A percentile compares a stretch with the other conserved stretches of the same genome.
Evolutionary conservation across 2,113 vertebrate genomes (phyloP).

Genomic region (Phalacrocorax brasilianus): DNA sequence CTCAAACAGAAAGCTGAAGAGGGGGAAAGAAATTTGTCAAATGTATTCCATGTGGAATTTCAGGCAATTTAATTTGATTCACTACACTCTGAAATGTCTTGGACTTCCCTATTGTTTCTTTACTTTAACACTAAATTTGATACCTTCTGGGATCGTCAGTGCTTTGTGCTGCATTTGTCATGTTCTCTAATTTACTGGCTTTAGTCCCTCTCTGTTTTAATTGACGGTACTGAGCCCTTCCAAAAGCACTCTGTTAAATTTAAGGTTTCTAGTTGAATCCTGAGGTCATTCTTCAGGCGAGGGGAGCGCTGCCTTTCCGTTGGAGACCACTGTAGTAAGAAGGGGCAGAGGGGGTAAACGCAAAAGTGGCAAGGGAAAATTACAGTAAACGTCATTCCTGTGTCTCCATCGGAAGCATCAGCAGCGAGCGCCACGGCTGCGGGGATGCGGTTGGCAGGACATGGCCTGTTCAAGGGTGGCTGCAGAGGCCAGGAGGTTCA

Average conservation of each 20-base stretch:
- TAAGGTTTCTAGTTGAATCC: not conserved
- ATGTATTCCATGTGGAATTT: conserved; percentile 65
- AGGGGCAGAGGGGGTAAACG: not conserved
- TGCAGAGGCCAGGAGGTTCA: not conserved
- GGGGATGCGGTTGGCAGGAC: not conserved
- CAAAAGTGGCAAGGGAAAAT: not conserved
- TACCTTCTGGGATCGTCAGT: conserved; percentile 47
- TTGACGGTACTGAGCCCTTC: not conserved
- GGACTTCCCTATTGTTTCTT: conserved; percentile 65
- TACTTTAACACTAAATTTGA: conserved; percentile 53
- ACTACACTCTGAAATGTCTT: conserved; percentile 59
- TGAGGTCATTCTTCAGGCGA: not conserved
- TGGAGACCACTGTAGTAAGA: not conserved
- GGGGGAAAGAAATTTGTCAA: conserved; percentile 70
- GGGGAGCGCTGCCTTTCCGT: not conserved
- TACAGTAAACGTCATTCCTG: not conserved
- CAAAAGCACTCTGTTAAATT: not conserved
- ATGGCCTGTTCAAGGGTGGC: not conserved
- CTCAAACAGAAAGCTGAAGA: conserved; percentile 71
- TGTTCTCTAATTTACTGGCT: conserved; percentile 39
- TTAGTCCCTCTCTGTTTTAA: conserved; percentile 30
- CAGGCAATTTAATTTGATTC: conserved; percentile 67
- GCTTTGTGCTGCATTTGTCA: conserved; percentile 61
- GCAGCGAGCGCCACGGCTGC: not conserved
- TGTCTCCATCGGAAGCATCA: not conserved